Evolutionary conservation across 2,888 invertebrate species (phyloP).

Genomic region (Micropterix aruncella): DNA sequence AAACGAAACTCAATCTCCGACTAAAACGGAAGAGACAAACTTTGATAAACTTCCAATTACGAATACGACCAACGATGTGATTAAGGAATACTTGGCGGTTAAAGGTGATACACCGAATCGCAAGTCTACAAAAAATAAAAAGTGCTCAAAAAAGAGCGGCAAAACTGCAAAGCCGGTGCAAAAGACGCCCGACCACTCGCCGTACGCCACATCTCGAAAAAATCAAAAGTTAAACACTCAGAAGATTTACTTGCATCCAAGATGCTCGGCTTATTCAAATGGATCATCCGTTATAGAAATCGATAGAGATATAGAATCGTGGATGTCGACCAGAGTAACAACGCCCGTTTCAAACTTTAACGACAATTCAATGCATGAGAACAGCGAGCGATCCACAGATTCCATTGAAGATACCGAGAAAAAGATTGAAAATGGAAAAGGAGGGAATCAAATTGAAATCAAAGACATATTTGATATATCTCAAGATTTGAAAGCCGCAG

Average conservation of each 20-base stretch:
- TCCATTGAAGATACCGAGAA: no score
- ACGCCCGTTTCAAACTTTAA: slow-evolving; percentile 26
- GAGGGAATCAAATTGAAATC: no score
- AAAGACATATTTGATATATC: no score
- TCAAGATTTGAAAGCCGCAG: no score
- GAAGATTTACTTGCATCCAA: slow-evolving; percentile 9
- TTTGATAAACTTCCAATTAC: not conserved
- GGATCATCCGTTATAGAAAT: slow-evolving; percentile 15
- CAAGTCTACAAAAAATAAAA: not conserved
- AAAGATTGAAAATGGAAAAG: no score
- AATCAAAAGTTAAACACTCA: slow-evolving; percentile 9
- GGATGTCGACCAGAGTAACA: slow-evolving; percentile 33
- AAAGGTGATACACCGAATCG: not conserved
- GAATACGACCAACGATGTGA: not conserved
- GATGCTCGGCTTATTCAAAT: slow-evolving; percentile 10
- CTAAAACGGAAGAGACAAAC: slow-evolving; percentile 9
- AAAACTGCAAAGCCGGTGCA: not conserved
- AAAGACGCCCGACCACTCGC: not conserved
- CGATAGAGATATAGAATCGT: slow-evolving; percentile 35
- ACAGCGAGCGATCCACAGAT: no score
- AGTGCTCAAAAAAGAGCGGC: not conserved
- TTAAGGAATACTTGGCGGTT: not conserved
- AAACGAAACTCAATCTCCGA: slow-evolving; percentile 29
- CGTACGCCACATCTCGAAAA: not conserved
- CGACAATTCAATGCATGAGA: slow-evolving; percentile 8